Base-by-base conservation (phyloP, 2,113 vertebrate species). In the Ochotona curzoniae region DNA sequence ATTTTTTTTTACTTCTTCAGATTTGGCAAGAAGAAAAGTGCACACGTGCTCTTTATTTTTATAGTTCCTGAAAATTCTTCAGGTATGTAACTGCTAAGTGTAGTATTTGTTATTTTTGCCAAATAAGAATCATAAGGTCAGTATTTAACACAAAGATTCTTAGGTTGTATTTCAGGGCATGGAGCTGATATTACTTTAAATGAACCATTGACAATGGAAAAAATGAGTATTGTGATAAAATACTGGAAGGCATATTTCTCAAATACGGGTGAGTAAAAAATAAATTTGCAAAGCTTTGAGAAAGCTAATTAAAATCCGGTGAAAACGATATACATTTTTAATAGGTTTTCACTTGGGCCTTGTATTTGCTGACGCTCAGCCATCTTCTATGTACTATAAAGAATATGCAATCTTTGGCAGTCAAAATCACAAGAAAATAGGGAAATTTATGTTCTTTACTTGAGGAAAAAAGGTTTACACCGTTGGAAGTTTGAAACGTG, bases 131-230 rank as follows among this genome's bases (percentile, higher is more conserved):
- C 8, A 23, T 49, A 63, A 92, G 82, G 28, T 90, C 84, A 81
- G 0, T 94, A 75, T 91, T 92, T 96, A 96, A 97, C 60, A n/a
- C 49, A 87, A 32, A 90, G 23, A 51, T 93, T 61, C 73, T 97
- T 93, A 97, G 96, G 82, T 91, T 96, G 89, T 92, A 1, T 97
- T 97, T 94, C 96, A 97, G 95, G 83, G n/a, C 75, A 89, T 1
- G 87, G 88, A 92, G 89, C 87, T 49, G 97, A 98, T 73, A 83
- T 97, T 80, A 95, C 95, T 69, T 75, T 97, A 94, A 96, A 21
- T 32, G 96, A 97, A 85, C 96, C 97, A 28, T 28, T 97, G 32
- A 98, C 97, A 21, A 7, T 75, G 18, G 96, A 96, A 49, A 97
- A 97, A 85, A 80, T 97, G 67, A 92, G 30, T 84, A 49, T 89